phyloP scores from a whole-genome alignment of 2,113 vertebrate species.

The Cyprinodon variegatus region DNA sequence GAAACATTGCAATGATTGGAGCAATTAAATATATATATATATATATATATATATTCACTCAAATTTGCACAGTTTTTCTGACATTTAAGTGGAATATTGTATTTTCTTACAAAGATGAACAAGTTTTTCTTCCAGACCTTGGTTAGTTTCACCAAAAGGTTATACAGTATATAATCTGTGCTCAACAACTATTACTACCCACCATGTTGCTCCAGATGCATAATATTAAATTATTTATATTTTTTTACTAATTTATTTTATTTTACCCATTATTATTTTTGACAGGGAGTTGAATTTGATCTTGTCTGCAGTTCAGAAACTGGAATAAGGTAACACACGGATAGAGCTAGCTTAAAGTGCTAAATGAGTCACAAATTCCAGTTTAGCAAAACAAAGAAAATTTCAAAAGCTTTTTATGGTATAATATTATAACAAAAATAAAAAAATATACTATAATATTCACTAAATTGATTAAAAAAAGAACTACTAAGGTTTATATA shows the following conservation, averaged over 20 bases:
- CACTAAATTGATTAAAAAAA: neutral
- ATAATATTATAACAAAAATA: no score
- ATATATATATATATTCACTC: no score
- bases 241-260: neutral
- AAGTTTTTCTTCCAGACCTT: neutral
- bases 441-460: no score
- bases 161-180: constrained; percentile 1
- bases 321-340: neutral
- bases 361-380: no score
- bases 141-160: constrained; percentile 8
- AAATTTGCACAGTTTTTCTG: neutral
- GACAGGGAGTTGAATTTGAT: constrained; percentile 10
- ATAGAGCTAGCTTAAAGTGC: neutral
- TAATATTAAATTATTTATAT: neutral
- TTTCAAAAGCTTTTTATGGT: no score
- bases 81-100: neutral
- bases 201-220: constrained; percentile 1
- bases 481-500: neutral
- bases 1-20: neutral
- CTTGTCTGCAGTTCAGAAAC: neutral
- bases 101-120: neutral
- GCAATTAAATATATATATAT: no score
- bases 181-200: neutral
- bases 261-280: neutral
- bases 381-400: no score